Evolutionary conservation across 2,888 invertebrate species (phyloP).

Genomic region (Pharmacophagus antenor): DNA sequence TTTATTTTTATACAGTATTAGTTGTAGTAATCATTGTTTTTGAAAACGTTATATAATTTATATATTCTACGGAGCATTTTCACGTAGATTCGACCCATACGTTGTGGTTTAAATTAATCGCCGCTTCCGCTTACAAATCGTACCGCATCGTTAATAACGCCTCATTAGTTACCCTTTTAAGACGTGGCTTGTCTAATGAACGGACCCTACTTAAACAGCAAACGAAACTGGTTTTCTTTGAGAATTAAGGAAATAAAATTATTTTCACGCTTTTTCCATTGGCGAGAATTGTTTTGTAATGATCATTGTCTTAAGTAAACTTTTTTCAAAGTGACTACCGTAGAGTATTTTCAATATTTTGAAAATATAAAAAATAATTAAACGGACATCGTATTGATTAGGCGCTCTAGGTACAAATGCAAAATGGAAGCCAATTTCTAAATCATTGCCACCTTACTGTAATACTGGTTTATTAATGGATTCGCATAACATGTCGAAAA

Average conservation of each 20-base stretch:
- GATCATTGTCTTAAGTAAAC: neutral
- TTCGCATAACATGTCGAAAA: no score
- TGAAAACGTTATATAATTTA: no score
- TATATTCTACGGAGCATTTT: no score
- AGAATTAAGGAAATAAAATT: constrained; percentile 14
- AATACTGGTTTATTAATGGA: no score
- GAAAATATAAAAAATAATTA: neutral
- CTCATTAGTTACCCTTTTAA: constrained; percentile 28
- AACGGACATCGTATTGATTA: no score
- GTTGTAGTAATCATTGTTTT: no score
- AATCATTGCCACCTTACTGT: no score
- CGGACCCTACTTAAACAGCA: constrained; percentile 13
- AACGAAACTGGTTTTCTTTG: constrained; percentile 24
- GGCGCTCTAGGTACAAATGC: no score
- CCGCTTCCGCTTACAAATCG: constrained; percentile 9
- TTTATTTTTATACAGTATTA: no score
- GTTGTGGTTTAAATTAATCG: no score
- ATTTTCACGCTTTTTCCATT: constrained; percentile 18
- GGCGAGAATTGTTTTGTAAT: neutral
- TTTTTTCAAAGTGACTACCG: neutral
- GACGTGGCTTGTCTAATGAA: constrained; percentile 25
- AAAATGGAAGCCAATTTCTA: no score
- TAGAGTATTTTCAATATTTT: neutral
- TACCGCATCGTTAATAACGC: constrained; percentile 9
- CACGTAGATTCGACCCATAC: no score